Percentiles rank a stretch among this genome's conserved stretches.
Conservation (phyloP, 1,140 invertebrate genomes). For the Bradysia coprophila region DNA sequence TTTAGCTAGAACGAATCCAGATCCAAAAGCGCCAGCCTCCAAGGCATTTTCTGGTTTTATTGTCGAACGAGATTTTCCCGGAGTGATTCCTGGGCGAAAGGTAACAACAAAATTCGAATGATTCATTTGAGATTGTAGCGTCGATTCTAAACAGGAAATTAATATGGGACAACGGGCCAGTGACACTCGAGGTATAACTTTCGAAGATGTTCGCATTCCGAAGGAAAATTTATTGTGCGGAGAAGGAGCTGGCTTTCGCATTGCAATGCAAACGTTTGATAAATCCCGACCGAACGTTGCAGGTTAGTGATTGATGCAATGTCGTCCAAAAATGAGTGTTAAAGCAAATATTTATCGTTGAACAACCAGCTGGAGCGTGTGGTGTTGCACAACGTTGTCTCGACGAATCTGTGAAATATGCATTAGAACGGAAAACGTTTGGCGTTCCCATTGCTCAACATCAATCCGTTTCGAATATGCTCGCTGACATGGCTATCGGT, state of each 20-base stretch:
- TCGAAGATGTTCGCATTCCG: slow-evolving; percentile 92
- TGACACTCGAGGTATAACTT: slow-evolving; percentile 89
- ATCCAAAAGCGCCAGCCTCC: slow-evolving; percentile 75
- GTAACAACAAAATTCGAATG: slow-evolving; percentile 70
- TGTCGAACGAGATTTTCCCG: slow-evolving; percentile 75
- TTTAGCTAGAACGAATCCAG: slow-evolving; percentile 78
- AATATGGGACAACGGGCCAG: slow-evolving; percentile 97
- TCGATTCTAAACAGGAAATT: slow-evolving; percentile 37
- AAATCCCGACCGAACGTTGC: slow-evolving; percentile 79
- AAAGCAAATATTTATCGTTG: no score
- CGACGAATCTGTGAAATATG: slow-evolving; percentile 87
- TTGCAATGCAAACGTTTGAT: slow-evolving; percentile 94
- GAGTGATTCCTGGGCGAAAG: slow-evolving; percentile 77
- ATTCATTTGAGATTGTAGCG: neutral
- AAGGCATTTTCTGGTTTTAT: slow-evolving; percentile 96
- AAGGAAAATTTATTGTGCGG: slow-evolving; percentile 81
- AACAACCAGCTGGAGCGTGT: slow-evolving; percentile 61
- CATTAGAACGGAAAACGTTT: slow-evolving; percentile 87
- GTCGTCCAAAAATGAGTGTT: no score
- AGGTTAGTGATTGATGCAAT: no score
- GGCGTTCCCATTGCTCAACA: slow-evolving; percentile 42
- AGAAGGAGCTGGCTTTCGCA: slow-evolving; percentile 86
- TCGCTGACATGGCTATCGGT: slow-evolving; percentile 92
- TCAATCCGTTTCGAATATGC: slow-evolving; percentile 60
- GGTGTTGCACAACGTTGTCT: slow-evolving; percentile 78